Percentiles rank a stretch among this genome's conserved stretches.
Evolutionary conservation across 2,888 invertebrate species (phyloP).

Genomic region (Bombylius discolor): DNA sequence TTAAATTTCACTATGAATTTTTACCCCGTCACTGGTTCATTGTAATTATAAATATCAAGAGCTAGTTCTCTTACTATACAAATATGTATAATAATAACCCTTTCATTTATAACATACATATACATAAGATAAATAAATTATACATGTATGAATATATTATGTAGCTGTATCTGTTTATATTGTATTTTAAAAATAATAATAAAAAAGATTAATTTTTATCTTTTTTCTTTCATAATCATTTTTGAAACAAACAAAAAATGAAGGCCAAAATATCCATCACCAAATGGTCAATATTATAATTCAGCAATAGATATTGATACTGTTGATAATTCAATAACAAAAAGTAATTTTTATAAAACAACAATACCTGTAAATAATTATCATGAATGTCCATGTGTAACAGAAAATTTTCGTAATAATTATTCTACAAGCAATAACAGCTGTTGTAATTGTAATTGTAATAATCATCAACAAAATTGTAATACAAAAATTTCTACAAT

Average conservation of each 20-base stretch:
- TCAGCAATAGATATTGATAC: neutral
- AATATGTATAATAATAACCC: too few species aligned
- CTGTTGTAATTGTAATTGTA: neutral
- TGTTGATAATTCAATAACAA: slow-evolving; percentile 9
- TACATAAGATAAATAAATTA: too few species aligned
- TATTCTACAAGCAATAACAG: neutral
- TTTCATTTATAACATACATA: too few species aligned
- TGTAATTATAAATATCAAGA: too few species aligned
- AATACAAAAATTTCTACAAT: neutral
- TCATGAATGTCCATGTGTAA: slow-evolving; percentile 4
- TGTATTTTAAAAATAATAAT: too few species aligned
- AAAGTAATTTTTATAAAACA: slow-evolving; percentile 25
- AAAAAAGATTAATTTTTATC: neutral
- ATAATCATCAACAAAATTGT: neutral
- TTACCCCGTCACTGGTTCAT: too few species aligned
- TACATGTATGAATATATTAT: too few species aligned
- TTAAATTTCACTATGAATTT: too few species aligned
- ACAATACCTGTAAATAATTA: slow-evolving; percentile 29
- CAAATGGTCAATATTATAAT: slow-evolving; percentile 8
- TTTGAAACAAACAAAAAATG: neutral
- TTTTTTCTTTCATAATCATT: neutral
- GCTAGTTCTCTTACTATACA: too few species aligned
- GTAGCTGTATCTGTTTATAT: too few species aligned
- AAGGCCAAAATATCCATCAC: slow-evolving; percentile 6
- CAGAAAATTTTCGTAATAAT: too few species aligned